phyloP scores from a whole-genome alignment of 2,797 vertebrate genomes.

The Halcyon smyrnensis region DNA sequence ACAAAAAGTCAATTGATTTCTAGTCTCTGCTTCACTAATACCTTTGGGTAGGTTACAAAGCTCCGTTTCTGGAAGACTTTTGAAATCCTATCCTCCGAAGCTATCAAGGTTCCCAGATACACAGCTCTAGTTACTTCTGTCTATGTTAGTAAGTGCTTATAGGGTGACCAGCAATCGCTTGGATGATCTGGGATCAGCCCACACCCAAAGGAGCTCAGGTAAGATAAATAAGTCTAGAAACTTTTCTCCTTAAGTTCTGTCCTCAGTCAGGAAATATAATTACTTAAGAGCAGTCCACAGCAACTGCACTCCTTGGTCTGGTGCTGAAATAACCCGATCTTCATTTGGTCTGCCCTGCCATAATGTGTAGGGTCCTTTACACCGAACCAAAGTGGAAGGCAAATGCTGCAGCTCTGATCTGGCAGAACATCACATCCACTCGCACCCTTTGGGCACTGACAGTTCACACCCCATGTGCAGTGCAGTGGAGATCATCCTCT shows the following conservation, averaged over 20 bases:
- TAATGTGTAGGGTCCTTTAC: not conserved
- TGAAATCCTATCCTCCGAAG: not conserved
- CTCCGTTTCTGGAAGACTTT: not conserved
- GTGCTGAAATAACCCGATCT: not conserved
- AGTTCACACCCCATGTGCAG: not conserved
- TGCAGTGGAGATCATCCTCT: not conserved
- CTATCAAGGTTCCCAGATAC: not conserved
- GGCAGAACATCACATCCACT: not conserved
- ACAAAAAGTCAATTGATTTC: not conserved
- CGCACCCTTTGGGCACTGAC: rapidly evolving
- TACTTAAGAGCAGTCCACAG: not conserved
- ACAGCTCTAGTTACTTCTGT: not conserved
- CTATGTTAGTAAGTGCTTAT: not conserved
- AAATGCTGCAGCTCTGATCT: not conserved
- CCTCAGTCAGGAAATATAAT: not conserved
- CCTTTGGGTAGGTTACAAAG: not conserved
- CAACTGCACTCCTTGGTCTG: not conserved
- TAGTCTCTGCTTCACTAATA: not conserved
- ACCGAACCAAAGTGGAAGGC: not conserved
- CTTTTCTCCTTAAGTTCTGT: not conserved
- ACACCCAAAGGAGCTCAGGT: not conserved
- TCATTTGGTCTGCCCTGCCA: not conserved
- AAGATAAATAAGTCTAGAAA: not conserved
- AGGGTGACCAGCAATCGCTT: not conserved
- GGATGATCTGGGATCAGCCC: not conserved